phyloP scores from a whole-genome alignment of 2,113 vertebrate genomes.

The Perca schrenkii region DNA sequence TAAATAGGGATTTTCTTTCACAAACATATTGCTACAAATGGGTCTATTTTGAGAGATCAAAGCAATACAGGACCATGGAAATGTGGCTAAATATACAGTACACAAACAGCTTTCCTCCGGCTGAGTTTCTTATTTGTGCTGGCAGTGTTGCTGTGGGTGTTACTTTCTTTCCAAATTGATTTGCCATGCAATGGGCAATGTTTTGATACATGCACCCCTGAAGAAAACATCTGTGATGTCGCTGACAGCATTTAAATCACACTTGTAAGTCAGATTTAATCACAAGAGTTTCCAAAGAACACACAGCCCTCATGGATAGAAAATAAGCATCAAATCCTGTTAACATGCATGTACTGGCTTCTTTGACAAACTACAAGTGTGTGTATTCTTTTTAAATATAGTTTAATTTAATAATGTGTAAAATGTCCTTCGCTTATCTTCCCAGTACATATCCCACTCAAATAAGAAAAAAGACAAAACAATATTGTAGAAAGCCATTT shows the following conservation, averaged over 20 bases:
- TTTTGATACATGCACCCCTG: neutral
- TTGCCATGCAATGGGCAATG: constrained; percentile 12
- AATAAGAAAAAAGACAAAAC: neutral
- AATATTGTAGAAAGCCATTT: constrained; percentile 5
- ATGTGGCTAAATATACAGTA: constrained; percentile 1
- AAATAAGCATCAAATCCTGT: constrained; percentile 15
- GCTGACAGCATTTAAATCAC: constrained; percentile 25
- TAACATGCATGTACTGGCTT: neutral
- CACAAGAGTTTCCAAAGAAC: neutral
- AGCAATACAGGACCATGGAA: neutral
- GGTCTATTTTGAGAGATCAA: constrained; percentile 15
- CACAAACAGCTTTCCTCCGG: constrained; percentile 16
- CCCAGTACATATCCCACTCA: neutral
- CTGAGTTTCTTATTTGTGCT: neutral
- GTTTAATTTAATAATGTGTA: neutral
- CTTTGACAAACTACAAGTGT: neutral
- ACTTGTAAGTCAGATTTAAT: constrained; percentile 14
- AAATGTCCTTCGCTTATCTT: constrained; percentile 1
- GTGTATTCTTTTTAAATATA: neutral
- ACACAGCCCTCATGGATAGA: neutral
- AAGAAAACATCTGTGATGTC: neutral
- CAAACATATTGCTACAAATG: neutral
- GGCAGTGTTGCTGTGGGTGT: neutral
- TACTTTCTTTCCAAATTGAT: neutral
- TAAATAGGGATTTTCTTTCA: neutral